Conservation (phyloP, 2,113 vertebrate species). For the Nibea albiflora region DNA sequence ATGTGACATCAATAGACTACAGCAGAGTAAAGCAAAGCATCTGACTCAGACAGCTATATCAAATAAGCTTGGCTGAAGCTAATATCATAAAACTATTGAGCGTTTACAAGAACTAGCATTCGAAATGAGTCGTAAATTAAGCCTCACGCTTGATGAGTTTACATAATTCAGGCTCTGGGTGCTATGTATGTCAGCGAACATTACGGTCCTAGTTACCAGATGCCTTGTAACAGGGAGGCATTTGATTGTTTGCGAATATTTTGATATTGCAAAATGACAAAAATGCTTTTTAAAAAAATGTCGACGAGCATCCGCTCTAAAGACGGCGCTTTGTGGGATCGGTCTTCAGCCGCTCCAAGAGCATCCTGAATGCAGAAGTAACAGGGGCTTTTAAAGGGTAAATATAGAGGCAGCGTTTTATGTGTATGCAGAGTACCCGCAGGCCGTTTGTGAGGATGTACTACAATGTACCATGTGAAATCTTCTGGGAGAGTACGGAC, state of each 20-base stretch:
- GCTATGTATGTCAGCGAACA: constrained; percentile 3
- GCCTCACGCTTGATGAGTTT: constrained; percentile 18
- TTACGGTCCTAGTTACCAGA: constrained; percentile 1
- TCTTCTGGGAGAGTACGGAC: constrained; percentile 45
- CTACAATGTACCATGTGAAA: constrained; percentile 33
- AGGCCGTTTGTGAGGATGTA: constrained; percentile 55
- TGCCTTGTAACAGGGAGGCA: neutral
- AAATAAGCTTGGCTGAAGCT: constrained; percentile 28
- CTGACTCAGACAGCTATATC: constrained; percentile 21
- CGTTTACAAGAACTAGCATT: constrained; percentile 6
- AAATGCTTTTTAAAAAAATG: neutral
- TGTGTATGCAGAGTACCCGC: constrained; percentile 51
- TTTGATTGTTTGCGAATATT: constrained; percentile 17
- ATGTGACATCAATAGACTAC: constrained; percentile 5
- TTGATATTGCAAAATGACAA: constrained; percentile 19
- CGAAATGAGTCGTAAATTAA: neutral
- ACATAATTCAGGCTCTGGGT: neutral
- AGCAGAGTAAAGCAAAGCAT: constrained; percentile 21
- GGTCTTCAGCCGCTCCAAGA: constrained; percentile 24
- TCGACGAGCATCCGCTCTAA: constrained; percentile 27
- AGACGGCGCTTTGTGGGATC: constrained; percentile 16
- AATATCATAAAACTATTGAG: constrained; percentile 12
- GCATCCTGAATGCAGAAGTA: constrained; percentile 50
- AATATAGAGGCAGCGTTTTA: constrained; percentile 73
- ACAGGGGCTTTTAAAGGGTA: constrained; percentile 75